Evolutionary conservation across 2,888 invertebrate genomes (phyloP).

Genomic region (Tanytarsus gracilentus): DNA sequence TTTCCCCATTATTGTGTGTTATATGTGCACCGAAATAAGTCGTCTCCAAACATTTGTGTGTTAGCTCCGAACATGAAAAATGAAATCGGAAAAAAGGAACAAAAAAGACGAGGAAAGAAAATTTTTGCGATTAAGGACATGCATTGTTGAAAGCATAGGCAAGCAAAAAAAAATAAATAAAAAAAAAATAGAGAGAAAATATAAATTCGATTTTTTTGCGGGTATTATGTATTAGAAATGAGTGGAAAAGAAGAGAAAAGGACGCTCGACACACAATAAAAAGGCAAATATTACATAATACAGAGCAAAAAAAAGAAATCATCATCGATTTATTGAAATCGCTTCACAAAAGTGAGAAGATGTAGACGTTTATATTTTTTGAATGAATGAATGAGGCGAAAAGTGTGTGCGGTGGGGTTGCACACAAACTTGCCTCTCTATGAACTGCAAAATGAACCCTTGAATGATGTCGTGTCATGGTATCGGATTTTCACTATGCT

Average conservation of each 20-base stretch:
- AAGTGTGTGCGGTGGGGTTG: too few relatives aligned
- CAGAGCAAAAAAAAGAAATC: constrained; percentile 3
- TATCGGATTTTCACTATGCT: too few relatives aligned
- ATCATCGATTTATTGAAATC: constrained; percentile 28
- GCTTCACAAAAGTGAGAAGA: neutral
- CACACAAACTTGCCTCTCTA: too few relatives aligned
- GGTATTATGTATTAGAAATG: neutral
- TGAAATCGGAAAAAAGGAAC: neutral
- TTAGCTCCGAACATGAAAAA: neutral
- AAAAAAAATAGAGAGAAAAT: neutral
- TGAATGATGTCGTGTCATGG: too few relatives aligned
- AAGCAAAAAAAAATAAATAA: neutral
- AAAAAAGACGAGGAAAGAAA: neutral
- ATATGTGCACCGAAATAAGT: too few relatives aligned
- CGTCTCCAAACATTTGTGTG: neutral
- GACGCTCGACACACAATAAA: neutral
- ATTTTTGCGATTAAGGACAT: neutral
- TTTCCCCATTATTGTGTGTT: neutral
- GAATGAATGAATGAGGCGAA: neutral
- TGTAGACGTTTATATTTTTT: neutral
- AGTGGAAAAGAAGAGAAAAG: constrained; percentile 4
- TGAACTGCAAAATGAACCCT: too few relatives aligned
- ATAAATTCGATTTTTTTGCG: neutral
- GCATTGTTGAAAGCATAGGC: too few relatives aligned
- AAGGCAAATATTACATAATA: constrained; percentile 23